Evolutionary conservation across 2,888 invertebrate species (phyloP).

Genomic region (Ichneumoninae sp.): DNA sequence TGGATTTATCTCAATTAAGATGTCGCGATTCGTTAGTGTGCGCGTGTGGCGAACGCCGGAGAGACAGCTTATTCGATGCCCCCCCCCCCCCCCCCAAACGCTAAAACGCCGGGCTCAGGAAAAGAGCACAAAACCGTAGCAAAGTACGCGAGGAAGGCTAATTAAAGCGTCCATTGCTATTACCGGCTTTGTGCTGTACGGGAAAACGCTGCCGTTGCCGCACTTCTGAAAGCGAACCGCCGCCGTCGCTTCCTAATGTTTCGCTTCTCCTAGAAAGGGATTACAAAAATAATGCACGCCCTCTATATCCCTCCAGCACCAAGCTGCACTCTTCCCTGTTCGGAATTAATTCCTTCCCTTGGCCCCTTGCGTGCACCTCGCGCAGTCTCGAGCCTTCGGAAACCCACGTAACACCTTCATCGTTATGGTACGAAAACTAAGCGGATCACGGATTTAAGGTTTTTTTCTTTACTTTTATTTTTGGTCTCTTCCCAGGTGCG

Average conservation of each 20-base stretch:
- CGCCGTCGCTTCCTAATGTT: constrained; percentile 30
- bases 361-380: constrained; percentile 12
- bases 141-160: constrained; percentile 62
- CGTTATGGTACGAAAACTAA: background rate
- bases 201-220: constrained; percentile 39
- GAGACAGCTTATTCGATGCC: background rate
- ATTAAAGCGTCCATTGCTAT: constrained; percentile 63
- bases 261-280: constrained; percentile 65
- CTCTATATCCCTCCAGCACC: constrained; percentile 34
- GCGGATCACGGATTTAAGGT: background rate
- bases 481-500: no score
- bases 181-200: constrained; percentile 44
- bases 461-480: background rate
- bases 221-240: constrained; percentile 28
- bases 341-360: constrained; percentile 47
- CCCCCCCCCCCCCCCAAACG: background rate
- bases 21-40: background rate
- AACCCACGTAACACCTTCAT: background rate
- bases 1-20: background rate
- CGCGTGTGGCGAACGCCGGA: background rate
- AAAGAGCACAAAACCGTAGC: constrained; percentile 58
- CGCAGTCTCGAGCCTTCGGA: background rate
- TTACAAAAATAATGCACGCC: constrained; percentile 68
- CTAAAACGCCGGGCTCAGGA: constrained; percentile 41
- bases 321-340: constrained; percentile 19